phyloP scores from a whole-genome alignment of 2,888 invertebrate species.

The Cataglyphis altisquamis region DNA sequence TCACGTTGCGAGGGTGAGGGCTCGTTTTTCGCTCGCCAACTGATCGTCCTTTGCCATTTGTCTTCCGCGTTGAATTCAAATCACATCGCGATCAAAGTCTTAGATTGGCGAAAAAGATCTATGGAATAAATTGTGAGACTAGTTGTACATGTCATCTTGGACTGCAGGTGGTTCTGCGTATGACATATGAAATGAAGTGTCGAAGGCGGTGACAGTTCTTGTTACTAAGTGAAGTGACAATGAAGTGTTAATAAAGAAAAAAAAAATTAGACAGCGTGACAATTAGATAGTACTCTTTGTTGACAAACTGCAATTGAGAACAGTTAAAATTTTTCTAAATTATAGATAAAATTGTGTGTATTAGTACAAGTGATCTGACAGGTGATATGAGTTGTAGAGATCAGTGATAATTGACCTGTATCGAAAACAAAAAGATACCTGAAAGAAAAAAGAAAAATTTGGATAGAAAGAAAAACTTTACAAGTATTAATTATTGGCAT shows the following conservation, averaged over 20 bases:
- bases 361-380: neutral
- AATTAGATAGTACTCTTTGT: neutral
- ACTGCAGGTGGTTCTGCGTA: neutral
- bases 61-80: neutral
- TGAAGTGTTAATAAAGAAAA: neutral
- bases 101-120: neutral
- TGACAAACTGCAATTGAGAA: slow-evolving; percentile 1
- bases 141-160: neutral
- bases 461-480: neutral
- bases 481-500: neutral
- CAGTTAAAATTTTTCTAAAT: neutral
- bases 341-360: neutral
- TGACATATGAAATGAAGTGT: slow-evolving; percentile 18
- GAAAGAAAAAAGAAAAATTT: neutral
- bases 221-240: slow-evolving; percentile 20
- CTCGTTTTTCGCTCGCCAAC: slow-evolving; percentile 51
- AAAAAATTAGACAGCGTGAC: neutral
- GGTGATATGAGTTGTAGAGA: neutral
- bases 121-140: neutral
- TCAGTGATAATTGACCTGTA: neutral
- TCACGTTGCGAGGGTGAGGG: slow-evolving; percentile 72
- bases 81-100: neutral
- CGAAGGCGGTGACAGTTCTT: slow-evolving; percentile 11
- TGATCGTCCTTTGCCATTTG: slow-evolving; percentile 16
- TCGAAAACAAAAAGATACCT: neutral